Base-by-base conservation (phyloP, 1,140 invertebrate genomes). In the Kradibia gibbosae region DNA sequence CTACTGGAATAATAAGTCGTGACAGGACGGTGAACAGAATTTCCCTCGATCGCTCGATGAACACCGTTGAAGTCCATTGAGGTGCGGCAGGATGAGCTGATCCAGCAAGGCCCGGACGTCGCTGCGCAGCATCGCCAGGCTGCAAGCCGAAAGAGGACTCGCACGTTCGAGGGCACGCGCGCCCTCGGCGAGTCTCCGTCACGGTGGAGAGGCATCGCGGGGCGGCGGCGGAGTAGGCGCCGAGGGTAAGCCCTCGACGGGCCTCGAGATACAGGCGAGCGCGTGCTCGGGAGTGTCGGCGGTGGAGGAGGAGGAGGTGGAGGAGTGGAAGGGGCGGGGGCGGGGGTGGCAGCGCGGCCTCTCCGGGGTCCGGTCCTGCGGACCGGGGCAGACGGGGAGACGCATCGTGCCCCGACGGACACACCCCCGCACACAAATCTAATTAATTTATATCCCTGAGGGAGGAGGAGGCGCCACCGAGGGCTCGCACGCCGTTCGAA, bases 401-500 rank as follows among this genome's bases (percentile, higher is more conserved):
- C 85, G 85, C 82, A 11, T 17, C 60, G 60, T 34, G 31, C 11
- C 28, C 10, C 60, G 31, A 84, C 85, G 86, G 87, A 86, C 89
- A 89, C 90, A 91, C 89, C 90, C 89, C 85, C 90, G 90, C 88
- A 87, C 89, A 90, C 88, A 90, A 89, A 89, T 91, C 90, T 90
- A 91, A 91, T 91, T 91, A 91, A 91, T 91, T 91, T 91, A 90
- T 91, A 88, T 86, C 85, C 86, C 77, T 83, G 81, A 82, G 48
- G 45, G 71, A 50, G 85, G 71, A 50, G 85, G 85, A 90, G 90
- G 90, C 90, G 90, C 90, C 90, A 90, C 88, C 80, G 42, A 60
- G 0, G 62, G 17, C 8, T 34, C 62, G 53, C 39, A 57, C 55
- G 55, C 34, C 62, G 34, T 20, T n/a, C n/a, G 22, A 53, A 22